These are phyloP conservation scores for Motacilla tschutschensis DNA, from an alignment of 2,113 vertebrate genomes.

Conservation along the genomic window DNA sequence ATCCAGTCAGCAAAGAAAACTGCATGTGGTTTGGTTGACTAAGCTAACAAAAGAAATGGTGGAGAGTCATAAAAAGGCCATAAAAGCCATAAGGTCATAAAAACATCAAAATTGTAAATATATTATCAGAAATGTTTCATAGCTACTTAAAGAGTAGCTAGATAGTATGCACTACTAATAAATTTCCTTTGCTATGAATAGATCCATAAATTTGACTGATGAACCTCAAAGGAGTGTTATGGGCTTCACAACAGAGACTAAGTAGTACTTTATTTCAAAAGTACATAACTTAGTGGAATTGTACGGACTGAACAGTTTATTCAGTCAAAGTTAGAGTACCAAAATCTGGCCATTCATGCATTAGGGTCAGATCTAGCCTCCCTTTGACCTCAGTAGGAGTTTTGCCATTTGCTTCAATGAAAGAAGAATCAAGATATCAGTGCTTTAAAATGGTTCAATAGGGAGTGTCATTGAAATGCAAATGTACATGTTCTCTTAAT, in stretches of 20 bases:
- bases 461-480: conserved; percentile 41
- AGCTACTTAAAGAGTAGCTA: not conserved
- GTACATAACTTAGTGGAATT: not conserved
- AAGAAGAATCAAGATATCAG: not conserved
- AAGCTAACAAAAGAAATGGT: not conserved
- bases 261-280: not conserved
- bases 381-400: not conserved
- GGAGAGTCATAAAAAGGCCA: not conserved
- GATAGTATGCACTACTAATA: not conserved
- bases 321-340: not conserved
- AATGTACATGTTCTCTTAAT: conserved; percentile 26
- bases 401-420: conserved; percentile 15
- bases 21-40: not conserved
- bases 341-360: not conserved
- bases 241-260: not conserved
- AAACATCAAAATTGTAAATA: not conserved
- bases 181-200: not conserved
- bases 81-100: not conserved
- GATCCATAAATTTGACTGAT: not conserved
- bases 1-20: not conserved
- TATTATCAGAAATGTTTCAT: not conserved
- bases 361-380: conserved; percentile 15
- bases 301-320: not conserved
- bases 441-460: conserved; percentile 3
- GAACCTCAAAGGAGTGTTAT: not conserved